Evolutionary conservation across 2,888 invertebrate species (phyloP).

Genomic region (Epiperipatus broadwayi): DNA sequence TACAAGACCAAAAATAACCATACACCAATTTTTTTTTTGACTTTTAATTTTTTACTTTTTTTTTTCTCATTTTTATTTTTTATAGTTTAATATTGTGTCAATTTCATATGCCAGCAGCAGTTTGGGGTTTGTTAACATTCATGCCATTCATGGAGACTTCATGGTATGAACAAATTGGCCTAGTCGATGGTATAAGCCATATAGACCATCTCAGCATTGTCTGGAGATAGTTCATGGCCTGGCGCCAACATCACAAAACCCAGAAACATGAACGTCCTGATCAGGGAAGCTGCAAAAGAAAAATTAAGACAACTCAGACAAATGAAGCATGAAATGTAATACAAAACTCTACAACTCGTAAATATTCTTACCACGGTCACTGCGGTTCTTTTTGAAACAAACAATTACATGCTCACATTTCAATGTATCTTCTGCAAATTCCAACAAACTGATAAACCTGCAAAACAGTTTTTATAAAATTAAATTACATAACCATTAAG

Average conservation of each 20-base stretch:
- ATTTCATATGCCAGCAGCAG: no score
- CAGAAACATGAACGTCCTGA: constrained; percentile 91
- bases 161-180: no score
- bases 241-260: constrained; percentile 76
- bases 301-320: constrained; percentile 11
- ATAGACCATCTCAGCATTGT: constrained; percentile 42
- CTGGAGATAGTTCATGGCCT: constrained; percentile 52
- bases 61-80: no score
- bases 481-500: no score
- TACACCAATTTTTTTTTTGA: no score
- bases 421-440: constrained; percentile 84
- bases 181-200: constrained; percentile 35
- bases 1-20: no score
- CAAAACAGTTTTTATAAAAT: constrained; percentile 15
- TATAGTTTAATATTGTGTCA: no score
- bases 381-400: constrained; percentile 59
- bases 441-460: constrained; percentile 66
- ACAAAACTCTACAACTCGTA: constrained; percentile 6
- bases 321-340: constrained; percentile 6
- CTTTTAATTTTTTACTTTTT: no score
- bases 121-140: no score
- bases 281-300: constrained; percentile 43
- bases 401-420: constrained; percentile 57
- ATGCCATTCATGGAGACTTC: no score
- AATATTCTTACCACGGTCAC: constrained; percentile 44